Evolutionary conservation across 1,140 invertebrate species (phyloP).

Genomic region (Eumeta japonica): DNA sequence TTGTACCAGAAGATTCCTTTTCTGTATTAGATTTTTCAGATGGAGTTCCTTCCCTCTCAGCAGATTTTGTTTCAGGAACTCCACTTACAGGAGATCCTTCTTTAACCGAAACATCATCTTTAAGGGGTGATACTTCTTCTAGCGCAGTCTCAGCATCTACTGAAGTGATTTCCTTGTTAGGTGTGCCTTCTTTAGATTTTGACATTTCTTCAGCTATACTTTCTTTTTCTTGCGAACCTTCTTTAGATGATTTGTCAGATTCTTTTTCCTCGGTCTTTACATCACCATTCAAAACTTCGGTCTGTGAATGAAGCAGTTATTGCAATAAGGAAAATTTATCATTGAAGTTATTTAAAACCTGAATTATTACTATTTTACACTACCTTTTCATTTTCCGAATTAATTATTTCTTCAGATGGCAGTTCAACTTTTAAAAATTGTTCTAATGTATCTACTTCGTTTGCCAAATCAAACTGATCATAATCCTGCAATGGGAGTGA

Average conservation of each 20-base stretch:
- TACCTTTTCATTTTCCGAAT: constrained; percentile 25
- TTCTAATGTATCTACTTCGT: constrained; percentile 88
- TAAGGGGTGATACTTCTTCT: constrained; percentile 17
- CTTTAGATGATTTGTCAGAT: constrained; percentile 2
- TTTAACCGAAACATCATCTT: constrained; percentile 6
- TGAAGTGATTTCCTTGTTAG: constrained; percentile 7
- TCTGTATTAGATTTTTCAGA: constrained; percentile 18
- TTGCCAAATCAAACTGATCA: constrained; percentile 87
- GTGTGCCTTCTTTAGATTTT: constrained; percentile 11
- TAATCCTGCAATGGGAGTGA: constrained; percentile 71
- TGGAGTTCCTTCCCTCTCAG: constrained; percentile 12
- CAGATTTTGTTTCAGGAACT: constrained; percentile 20
- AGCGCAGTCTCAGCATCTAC: constrained; percentile 7
- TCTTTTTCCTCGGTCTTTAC: constrained; percentile 15
- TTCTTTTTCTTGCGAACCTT: constrained; percentile 11
- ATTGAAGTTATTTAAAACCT: background rate
- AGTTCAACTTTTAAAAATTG: constrained; percentile 73
- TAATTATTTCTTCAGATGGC: constrained; percentile 34
- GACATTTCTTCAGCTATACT: constrained; percentile 10
- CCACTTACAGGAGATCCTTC: constrained; percentile 17
- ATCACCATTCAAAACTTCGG: constrained; percentile 34
- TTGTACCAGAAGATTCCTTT: constrained; percentile 20
- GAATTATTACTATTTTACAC: background rate
- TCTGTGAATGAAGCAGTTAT: constrained; percentile 13
- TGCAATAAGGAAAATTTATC: background rate